Percentiles rank a stretch among this genome's conserved stretches.
phyloP scores from a whole-genome alignment of 2,888 invertebrate species.

The Pollenia griseotomentosa region DNA sequence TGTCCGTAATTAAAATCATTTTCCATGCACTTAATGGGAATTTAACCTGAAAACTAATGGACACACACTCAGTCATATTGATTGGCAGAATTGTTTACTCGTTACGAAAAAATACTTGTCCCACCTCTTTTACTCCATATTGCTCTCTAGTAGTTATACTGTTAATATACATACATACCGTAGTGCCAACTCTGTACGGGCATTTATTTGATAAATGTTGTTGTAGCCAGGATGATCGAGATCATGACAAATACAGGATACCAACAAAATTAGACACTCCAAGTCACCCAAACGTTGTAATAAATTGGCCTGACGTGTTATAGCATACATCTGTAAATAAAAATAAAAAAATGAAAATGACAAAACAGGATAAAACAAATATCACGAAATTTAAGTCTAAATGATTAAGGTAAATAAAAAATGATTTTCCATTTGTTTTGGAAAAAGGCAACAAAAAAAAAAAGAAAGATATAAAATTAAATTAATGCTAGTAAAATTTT shows the following conservation, averaged over 20 bases:
- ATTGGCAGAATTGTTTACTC: constrained; percentile 21
- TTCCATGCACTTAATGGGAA: constrained; percentile 41
- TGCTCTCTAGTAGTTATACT: background rate
- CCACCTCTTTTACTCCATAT: no score
- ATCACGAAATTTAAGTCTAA: background rate
- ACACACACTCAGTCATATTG: constrained; percentile 24
- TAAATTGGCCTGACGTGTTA: constrained; percentile 90
- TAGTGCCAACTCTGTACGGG: constrained; percentile 91
- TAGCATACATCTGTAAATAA: constrained; percentile 90
- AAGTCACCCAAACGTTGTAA: constrained; percentile 89
- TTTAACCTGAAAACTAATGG: constrained; percentile 32
- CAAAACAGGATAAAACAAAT: background rate
- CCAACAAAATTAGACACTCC: constrained; percentile 90
- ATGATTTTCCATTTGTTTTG: background rate
- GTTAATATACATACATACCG: constrained; percentile 83
- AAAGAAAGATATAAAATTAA: background rate
- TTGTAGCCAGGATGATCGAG: constrained; percentile 91
- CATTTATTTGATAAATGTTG: constrained; percentile 93
- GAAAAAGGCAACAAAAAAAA: background rate
- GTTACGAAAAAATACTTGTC: background rate
- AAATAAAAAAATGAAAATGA: constrained; percentile 5
- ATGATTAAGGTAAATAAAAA: background rate
- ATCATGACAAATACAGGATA: constrained; percentile 93
- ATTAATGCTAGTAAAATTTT: constrained; percentile 1
- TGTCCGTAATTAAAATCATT: constrained; percentile 44